Percentiles rank a stretch among this genome's conserved stretches.
phyloP scores from a whole-genome alignment of 2,797 vertebrate species.

The Sebastes oblongus region DNA sequence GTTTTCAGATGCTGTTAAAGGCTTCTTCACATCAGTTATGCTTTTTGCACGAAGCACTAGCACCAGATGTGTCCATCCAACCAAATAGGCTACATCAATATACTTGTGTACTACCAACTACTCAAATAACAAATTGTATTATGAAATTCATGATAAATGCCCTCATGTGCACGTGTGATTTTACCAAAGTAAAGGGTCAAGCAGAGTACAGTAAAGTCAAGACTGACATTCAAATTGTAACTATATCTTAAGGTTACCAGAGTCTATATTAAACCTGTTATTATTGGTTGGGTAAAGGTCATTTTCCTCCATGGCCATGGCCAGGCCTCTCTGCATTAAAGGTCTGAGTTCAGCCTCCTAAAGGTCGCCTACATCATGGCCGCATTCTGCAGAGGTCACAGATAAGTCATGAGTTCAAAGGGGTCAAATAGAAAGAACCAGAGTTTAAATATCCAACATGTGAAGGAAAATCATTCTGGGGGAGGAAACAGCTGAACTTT shows the following conservation, averaged over 20 bases:
- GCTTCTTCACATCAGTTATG: background rate
- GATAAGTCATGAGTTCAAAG: conserved; percentile 36
- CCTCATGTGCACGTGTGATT: background rate
- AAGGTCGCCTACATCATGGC: conserved; percentile 68
- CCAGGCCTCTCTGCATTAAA: conserved; percentile 53
- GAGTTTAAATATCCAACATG: conserved; percentile 14
- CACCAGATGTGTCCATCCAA: background rate
- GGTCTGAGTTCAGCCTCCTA: conserved; percentile 77
- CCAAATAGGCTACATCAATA: background rate
- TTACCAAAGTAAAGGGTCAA: conserved; percentile 7
- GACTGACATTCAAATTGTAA: conserved; percentile 78
- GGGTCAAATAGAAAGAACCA: background rate
- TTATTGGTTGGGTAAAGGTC: conserved; percentile 79
- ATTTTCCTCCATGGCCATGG: conserved; percentile 38
- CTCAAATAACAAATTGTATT: background rate
- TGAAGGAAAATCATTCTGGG: background rate
- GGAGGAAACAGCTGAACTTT: conserved; percentile 31
- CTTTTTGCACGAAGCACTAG: background rate
- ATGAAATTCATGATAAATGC: background rate
- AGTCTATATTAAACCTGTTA: conserved; percentile 79
- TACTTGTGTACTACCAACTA: background rate
- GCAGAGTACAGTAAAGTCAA: conserved; percentile 39
- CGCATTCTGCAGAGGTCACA: conserved; percentile 73
- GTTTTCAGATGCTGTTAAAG: background rate
- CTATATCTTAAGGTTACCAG: conserved; percentile 71